Conservation (phyloP, 2,113 vertebrate genomes). For the Columbina picui region DNA sequence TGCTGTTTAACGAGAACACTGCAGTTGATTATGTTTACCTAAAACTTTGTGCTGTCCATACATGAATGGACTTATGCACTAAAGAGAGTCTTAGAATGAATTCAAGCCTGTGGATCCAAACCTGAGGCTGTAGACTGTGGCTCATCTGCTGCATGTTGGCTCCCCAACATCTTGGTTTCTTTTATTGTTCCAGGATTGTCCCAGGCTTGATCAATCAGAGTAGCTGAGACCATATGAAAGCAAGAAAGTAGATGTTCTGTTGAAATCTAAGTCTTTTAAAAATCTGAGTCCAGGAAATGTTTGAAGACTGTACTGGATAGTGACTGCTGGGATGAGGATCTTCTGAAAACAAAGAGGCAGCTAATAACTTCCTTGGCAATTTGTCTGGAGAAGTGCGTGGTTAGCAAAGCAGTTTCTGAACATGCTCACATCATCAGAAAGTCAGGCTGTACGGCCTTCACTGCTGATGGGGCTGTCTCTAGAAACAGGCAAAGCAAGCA, state of each 20-base stretch:
- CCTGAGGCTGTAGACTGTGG: neutral
- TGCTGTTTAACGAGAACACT: neutral
- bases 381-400: neutral
- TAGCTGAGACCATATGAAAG: neutral
- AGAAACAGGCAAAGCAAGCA: neutral
- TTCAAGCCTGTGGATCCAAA: neutral
- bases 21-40: neutral
- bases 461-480: neutral
- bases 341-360: neutral
- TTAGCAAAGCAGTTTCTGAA: neutral
- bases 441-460: neutral
- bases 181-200: neutral
- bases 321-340: neutral
- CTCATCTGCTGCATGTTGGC: neutral
- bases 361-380: neutral
- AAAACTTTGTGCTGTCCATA: neutral
- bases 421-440: neutral
- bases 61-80: neutral
- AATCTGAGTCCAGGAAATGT: neutral
- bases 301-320: neutral
- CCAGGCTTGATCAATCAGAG: neutral
- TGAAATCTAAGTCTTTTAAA: neutral
- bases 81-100: neutral
- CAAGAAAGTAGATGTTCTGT: neutral
- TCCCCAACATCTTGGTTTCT: neutral